Evolutionary conservation across 2,797 vertebrate species (phyloP).

Genomic region (Leuciscus waleckii): DNA sequence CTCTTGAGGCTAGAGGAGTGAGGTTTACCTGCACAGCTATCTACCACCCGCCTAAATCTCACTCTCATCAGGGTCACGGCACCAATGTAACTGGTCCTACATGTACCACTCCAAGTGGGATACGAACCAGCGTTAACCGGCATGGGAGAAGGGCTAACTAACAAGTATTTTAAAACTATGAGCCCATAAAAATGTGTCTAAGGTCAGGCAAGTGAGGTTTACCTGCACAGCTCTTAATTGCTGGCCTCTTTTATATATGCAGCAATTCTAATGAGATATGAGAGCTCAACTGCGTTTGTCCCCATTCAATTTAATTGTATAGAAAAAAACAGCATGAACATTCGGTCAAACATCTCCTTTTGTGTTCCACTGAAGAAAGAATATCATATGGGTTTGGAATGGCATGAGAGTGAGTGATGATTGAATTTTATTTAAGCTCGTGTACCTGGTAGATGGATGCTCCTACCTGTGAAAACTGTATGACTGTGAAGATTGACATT

Average conservation of each 20-base stretch:
- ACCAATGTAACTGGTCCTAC: background rate
- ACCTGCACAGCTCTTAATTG: background rate
- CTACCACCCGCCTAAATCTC: background rate
- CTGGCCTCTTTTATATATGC: background rate
- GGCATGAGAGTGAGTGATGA: background rate
- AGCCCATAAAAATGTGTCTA: background rate
- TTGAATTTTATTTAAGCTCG: constrained; percentile 19
- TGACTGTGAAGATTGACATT: constrained; percentile 42
- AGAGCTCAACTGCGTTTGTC: background rate
- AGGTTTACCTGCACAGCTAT: background rate
- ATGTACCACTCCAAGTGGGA: background rate
- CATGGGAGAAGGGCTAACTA: no score
- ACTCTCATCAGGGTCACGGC: background rate
- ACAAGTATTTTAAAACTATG: background rate
- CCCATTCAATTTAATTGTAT: background rate
- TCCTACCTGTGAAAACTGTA: constrained; percentile 35
- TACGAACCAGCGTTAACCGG: background rate
- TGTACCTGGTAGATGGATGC: constrained; percentile 11
- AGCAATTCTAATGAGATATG: background rate
- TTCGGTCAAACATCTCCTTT: background rate
- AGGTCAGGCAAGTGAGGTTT: background rate
- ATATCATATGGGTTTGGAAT: background rate
- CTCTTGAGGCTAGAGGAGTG: background rate
- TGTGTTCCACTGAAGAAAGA: background rate
- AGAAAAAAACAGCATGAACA: background rate